Percentiles rank a stretch among this genome's conserved stretches.
Conservation (phyloP, 92 coral and sea anemone genomes). For the Hydrozoanthus gracilis region DNA sequence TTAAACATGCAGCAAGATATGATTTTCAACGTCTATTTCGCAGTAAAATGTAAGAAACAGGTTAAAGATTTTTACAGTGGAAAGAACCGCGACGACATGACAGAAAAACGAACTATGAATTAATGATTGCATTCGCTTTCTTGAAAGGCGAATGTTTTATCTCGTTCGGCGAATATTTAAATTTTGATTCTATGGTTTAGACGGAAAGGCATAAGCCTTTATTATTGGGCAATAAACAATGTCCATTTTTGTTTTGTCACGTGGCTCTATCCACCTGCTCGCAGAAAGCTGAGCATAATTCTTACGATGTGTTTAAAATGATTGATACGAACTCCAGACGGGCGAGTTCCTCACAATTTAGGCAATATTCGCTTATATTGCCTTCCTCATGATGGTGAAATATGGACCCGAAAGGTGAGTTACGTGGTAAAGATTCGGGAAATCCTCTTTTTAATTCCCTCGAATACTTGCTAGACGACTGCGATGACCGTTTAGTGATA, state of each 20-base stretch:
- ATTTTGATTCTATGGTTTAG: conserved; percentile 47
- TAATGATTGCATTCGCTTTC: conserved; percentile 14
- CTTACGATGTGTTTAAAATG: conserved; percentile 36
- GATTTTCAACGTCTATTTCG: background rate
- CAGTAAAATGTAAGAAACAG: background rate
- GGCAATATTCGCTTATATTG: conserved; percentile 12
- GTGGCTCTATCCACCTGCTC: conserved; percentile 87
- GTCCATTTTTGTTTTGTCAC: conserved; percentile 70
- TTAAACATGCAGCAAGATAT: background rate
- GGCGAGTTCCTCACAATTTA: conserved; percentile 26
- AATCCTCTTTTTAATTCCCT: background rate
- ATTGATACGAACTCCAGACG: conserved; percentile 17
- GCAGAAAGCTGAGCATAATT: conserved; percentile 58
- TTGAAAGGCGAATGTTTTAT: conserved; percentile 7
- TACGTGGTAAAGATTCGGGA: background rate
- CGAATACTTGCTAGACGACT: conserved; percentile 23
- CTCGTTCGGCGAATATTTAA: conserved; percentile 51
- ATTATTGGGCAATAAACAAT: conserved; percentile 31
- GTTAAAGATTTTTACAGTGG: background rate
- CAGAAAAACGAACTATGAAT: conserved; percentile 8
- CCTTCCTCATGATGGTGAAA: conserved; percentile 26
- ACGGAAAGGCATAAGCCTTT: conserved; percentile 11
- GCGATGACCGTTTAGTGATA: conserved; percentile 11
- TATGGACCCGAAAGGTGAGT: conserved; percentile 43
- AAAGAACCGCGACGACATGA: background rate